phyloP scores from a whole-genome alignment of 2,113 vertebrate genomes.

The Picathartes gymnocephalus region DNA sequence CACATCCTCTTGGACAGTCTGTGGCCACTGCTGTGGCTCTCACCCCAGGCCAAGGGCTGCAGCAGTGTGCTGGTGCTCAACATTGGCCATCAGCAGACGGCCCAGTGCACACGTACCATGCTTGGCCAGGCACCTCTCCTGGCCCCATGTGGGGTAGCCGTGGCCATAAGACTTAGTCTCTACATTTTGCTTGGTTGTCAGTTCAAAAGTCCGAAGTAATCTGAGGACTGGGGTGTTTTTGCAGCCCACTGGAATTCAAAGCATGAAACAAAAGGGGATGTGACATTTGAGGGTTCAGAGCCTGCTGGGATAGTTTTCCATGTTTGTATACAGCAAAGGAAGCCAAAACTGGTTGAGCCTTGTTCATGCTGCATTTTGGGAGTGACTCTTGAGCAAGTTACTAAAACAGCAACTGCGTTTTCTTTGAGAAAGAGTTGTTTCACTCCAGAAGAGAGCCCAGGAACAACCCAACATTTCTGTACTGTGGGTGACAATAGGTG shows the following conservation, averaged over 20 bases:
- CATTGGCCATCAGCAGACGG: neutral
- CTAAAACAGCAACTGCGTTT: neutral
- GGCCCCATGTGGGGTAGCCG: fast-evolving
- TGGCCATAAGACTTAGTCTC: neutral
- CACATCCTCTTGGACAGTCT: fast-evolving
- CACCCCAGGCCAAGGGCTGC: neutral
- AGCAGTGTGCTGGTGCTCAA: neutral
- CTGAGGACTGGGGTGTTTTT: neutral
- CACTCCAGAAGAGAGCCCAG: neutral
- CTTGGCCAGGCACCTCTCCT: neutral
- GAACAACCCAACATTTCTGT: neutral
- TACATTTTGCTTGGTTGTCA: neutral
- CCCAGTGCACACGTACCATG: fast-evolving
- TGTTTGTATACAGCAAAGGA: neutral
- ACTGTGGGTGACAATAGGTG: neutral
- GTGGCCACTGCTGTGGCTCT: neutral
- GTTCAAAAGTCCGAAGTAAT: neutral
- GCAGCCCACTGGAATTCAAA: neutral
- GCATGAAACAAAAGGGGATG: neutral
- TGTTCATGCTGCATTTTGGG: neutral
- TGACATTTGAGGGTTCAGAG: neutral
- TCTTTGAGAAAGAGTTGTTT: neutral
- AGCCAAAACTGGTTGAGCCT: neutral
- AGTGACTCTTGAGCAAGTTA: neutral
- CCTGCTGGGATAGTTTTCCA: neutral